Evolutionary conservation across 2,113 vertebrate species (phyloP).

Genomic region (Zosterops pallidus): DNA sequence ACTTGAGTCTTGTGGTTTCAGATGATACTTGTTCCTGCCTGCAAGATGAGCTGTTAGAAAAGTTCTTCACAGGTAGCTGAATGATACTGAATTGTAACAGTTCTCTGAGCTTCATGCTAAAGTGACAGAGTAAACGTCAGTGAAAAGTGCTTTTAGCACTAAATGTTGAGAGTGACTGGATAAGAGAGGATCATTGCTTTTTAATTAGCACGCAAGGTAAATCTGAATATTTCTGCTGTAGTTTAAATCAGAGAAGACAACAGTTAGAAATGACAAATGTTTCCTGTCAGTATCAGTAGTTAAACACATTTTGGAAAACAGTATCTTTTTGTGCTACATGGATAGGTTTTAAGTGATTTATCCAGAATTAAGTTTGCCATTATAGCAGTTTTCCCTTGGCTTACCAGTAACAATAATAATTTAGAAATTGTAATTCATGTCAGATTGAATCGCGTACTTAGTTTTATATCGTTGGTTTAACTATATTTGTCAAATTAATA

Average conservation of each 20-base stretch:
- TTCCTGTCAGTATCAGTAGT: not conserved
- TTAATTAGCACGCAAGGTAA: not conserved
- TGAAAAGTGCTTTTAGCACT: not conserved
- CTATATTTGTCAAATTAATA: not conserved
- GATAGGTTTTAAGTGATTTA: not conserved
- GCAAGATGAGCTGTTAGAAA: not conserved
- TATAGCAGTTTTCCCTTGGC: not conserved
- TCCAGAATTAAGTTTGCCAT: not conserved
- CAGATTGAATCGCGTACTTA: not conserved
- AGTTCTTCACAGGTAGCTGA: not conserved
- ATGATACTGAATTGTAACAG: not conserved
- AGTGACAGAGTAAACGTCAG: not conserved
- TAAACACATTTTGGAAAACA: not conserved
- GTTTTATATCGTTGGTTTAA: not conserved
- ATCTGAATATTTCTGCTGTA: not conserved
- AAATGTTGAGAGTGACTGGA: not conserved
- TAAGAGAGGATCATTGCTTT: not conserved
- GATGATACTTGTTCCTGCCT: not conserved
- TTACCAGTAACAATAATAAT: not conserved
- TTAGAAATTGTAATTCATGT: not conserved
- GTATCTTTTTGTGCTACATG: not conserved
- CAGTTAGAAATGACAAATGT: not conserved
- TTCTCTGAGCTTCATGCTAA: not conserved
- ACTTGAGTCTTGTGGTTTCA: not conserved
- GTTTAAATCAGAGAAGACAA: not conserved